Conservation (phyloP, 2,888 invertebrate species). For the Agonum fuliginosum region DNA sequence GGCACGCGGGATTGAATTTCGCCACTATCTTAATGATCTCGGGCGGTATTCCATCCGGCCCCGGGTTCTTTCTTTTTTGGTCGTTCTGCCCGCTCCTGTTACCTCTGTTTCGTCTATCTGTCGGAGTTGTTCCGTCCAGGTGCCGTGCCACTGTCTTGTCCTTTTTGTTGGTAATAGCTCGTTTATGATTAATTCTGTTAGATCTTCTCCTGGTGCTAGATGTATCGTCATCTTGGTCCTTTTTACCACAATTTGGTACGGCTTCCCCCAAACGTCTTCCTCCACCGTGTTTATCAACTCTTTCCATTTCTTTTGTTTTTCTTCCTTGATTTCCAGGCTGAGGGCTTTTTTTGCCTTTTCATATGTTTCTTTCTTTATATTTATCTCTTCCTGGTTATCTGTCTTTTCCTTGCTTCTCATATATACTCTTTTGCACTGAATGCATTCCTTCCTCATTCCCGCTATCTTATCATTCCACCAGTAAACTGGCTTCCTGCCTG, state of each 20-base stretch:
- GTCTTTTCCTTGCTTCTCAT: not conserved
- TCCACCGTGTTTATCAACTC: not conserved
- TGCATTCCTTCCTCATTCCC: not conserved
- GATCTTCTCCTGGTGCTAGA: not conserved
- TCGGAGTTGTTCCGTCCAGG: not conserved
- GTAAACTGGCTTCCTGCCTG: not conserved
- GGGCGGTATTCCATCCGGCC: conserved; percentile 63
- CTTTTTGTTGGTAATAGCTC: not conserved
- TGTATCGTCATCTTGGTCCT: not conserved
- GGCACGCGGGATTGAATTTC: conserved; percentile 37
- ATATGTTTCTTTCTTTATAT: not conserved
- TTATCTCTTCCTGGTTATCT: not conserved
- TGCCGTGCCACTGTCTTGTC: not conserved
- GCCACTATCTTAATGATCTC: conserved; percentile 62
- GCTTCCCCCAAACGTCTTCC: not conserved
- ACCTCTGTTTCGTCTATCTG: conserved; percentile 59
- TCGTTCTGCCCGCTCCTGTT: conserved; percentile 28
- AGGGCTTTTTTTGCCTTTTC: not conserved
- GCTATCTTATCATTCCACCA: not conserved
- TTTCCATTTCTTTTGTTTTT: not conserved
- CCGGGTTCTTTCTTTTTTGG: conserved; percentile 62
- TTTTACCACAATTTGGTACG: not conserved
- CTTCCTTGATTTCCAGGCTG: too few species aligned
- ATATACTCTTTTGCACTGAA: not conserved
- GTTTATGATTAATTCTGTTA: not conserved